Evolutionary conservation across 2,113 vertebrate genomes (phyloP).

Genomic region (Misgurnus mizolepis): DNA sequence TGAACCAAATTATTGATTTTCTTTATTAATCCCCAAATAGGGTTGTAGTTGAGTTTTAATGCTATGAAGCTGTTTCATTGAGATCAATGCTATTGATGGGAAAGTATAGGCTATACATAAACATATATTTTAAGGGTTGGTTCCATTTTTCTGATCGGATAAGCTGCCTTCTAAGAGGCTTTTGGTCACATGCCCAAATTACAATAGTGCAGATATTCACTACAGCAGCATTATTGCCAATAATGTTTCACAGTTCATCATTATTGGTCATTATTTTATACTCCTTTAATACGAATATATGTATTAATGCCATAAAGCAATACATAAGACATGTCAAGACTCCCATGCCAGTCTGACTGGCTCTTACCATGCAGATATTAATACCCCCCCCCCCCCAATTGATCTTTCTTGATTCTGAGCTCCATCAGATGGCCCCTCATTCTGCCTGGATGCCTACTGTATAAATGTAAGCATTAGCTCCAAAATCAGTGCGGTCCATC

Average conservation of each 20-base stretch:
- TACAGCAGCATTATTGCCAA: not conserved
- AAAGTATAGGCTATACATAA: too few relatives aligned
- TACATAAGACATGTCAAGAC: not conserved
- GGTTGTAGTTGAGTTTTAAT: not conserved
- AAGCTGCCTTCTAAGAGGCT: too few relatives aligned
- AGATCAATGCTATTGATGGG: too few relatives aligned
- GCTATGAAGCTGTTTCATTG: not conserved
- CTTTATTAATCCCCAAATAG: not conserved
- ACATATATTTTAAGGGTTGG: too few relatives aligned
- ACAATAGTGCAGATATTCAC: too few relatives aligned
- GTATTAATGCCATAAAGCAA: too few relatives aligned
- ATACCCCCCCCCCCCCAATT: not conserved
- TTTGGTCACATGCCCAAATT: too few relatives aligned
- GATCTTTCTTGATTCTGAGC: not conserved
- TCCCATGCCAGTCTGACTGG: not conserved
- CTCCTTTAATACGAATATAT: too few relatives aligned
- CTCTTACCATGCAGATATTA: not conserved
- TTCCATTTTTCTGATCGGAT: too few relatives aligned
- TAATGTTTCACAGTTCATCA: not conserved
- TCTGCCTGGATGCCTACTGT: not conserved
- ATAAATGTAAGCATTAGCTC: conserved; percentile 29
- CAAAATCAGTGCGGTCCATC: not conserved
- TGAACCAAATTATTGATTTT: not conserved
- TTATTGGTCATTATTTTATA: not conserved
- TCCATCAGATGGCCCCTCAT: conserved; percentile 9